Evolutionary conservation across 2,888 invertebrate species (phyloP).

Genomic region (Brenthis ino): DNA sequence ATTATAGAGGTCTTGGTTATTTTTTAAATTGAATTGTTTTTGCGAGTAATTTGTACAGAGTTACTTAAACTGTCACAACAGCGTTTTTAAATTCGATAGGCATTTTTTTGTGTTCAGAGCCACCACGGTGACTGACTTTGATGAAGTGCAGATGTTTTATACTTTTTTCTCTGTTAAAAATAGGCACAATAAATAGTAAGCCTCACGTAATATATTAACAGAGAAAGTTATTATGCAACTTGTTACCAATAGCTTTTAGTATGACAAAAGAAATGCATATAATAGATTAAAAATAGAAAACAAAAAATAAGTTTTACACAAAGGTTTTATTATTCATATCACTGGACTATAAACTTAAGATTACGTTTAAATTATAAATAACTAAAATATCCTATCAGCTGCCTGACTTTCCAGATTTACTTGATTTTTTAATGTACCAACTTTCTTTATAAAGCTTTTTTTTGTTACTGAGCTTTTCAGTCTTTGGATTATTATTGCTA

Average conservation of each 20-base stretch:
- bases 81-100: slow-evolving; percentile 50
- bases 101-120: slow-evolving; percentile 52
- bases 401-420: slow-evolving; percentile 61
- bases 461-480: slow-evolving; percentile 66
- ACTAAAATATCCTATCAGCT: slow-evolving; percentile 63
- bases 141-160: slow-evolving; percentile 51
- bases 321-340: slow-evolving; percentile 32
- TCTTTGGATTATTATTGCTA: slow-evolving; percentile 66
- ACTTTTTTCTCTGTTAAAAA: slow-evolving; percentile 50
- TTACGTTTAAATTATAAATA: slow-evolving; percentile 52
- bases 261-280: slow-evolving; percentile 14
- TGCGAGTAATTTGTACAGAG: slow-evolving; percentile 43
- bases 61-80: slow-evolving; percentile 41
- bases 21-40: slow-evolving; percentile 36
- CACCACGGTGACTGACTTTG: slow-evolving; percentile 61
- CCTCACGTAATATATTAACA: slow-evolving; percentile 72
- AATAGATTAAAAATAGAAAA: background rate
- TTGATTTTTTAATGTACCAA: slow-evolving; percentile 75
- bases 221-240: slow-evolving; percentile 71
- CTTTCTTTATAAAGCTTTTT: slow-evolving; percentile 77
- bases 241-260: slow-evolving; percentile 23
- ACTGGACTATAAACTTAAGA: slow-evolving; percentile 48
- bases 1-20: slow-evolving; percentile 18
- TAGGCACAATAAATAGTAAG: slow-evolving; percentile 51
- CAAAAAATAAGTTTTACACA: background rate